Conservation (phyloP, 2,797 vertebrate species). For the Onychomys leucogaster region DNA sequence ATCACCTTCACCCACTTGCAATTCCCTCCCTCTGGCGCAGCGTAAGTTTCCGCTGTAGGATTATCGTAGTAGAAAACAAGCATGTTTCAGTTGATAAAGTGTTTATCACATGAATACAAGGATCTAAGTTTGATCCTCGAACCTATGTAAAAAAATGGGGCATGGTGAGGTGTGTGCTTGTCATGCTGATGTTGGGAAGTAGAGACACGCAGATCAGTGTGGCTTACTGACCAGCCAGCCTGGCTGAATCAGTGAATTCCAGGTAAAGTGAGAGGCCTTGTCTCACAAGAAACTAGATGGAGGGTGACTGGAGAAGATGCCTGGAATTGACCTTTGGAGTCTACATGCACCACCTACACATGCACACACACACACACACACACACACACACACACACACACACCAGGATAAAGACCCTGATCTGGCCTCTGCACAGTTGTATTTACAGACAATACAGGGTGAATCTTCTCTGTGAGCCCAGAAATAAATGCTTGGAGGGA, state of each 20-base stretch:
- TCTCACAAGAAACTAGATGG: background rate
- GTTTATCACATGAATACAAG: background rate
- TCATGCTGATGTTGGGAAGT: background rate
- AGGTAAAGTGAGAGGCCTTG: background rate
- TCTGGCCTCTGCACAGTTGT: background rate
- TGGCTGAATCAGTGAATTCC: background rate
- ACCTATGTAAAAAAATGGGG: background rate
- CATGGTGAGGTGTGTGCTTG: no score
- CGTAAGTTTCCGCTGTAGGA: slow-evolving; percentile 61
- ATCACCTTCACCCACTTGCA: slow-evolving; percentile 73
- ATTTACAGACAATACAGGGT: background rate
- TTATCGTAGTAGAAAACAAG: slow-evolving; percentile 56
- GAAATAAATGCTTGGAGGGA: background rate
- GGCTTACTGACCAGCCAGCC: background rate
- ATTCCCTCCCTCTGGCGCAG: slow-evolving; percentile 61
- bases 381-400: background rate
- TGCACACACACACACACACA: no score
- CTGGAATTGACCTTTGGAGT: background rate
- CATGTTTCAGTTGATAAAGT: background rate
- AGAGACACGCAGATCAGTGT: background rate
- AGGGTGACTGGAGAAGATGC: background rate
- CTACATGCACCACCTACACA: background rate
- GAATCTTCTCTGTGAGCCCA: background rate
- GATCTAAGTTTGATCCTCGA: background rate
- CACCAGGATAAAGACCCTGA: background rate